phyloP scores from a whole-genome alignment of 2,113 vertebrate species.

The Peucedramus taeniatus region DNA sequence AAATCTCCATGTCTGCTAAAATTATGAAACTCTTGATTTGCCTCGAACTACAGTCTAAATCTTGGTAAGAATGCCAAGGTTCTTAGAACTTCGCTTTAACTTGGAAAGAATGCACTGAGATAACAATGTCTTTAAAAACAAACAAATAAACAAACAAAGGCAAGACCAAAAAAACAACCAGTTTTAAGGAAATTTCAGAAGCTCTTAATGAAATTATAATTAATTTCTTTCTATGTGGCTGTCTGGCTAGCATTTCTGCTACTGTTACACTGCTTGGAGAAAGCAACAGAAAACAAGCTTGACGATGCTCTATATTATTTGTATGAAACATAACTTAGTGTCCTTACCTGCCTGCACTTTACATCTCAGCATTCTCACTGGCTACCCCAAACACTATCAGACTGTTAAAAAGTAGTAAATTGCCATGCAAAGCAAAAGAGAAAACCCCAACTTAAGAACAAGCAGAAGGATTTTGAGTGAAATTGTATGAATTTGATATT shows the following conservation, averaged over 20 bases:
- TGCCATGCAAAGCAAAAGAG: not conserved
- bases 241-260: not conserved
- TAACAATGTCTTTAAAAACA: not conserved
- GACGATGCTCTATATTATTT: not conserved
- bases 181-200: conserved; percentile 10
- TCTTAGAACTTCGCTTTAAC: not conserved
- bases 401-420: not conserved
- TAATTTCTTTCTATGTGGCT: not conserved
- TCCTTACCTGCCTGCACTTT: not conserved
- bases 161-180: not conserved
- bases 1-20: not conserved
- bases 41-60: not conserved
- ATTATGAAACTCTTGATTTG: not conserved
- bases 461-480: not conserved
- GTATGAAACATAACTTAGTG: not conserved
- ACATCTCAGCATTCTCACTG: not conserved
- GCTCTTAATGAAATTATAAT: conserved; percentile 3
- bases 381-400: not conserved
- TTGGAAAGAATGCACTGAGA: not conserved
- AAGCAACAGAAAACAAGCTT: not conserved
- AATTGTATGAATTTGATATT: not conserved
- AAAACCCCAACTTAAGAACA: not conserved
- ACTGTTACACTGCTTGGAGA: not conserved
- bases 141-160: not conserved
- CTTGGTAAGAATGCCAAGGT: not conserved